These are phyloP conservation scores for Catagonus wagneri DNA, from an alignment of 2,113 vertebrate genomes.

Conservation along the genomic window DNA sequence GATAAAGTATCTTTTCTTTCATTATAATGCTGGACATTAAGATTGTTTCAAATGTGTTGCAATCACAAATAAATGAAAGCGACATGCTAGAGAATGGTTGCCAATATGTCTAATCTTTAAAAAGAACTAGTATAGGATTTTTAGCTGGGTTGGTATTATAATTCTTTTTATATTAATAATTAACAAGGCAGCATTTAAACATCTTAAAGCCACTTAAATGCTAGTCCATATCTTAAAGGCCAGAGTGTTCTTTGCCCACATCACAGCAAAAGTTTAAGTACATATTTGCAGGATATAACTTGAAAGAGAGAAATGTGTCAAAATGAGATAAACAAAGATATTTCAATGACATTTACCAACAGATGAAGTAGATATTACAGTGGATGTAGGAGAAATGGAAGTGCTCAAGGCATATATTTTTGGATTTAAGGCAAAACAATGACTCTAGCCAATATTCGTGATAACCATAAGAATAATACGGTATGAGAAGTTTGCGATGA, in stretches of 20 bases:
- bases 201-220: constrained; percentile 66
- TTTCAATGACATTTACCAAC: constrained; percentile 78
- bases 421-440: constrained; percentile 34
- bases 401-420: not conserved
- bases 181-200: constrained; percentile 32
- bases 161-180: constrained; percentile 59
- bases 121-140: not conserved
- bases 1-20: not conserved
- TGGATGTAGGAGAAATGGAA: constrained; percentile 1
- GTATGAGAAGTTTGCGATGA: not conserved
- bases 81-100: not conserved
- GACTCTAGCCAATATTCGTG: not conserved
- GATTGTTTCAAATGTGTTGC: not conserved
- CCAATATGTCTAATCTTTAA: not conserved
- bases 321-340: constrained; percentile 76
- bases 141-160: not conserved
- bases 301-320: constrained; percentile 74
- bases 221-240: constrained; percentile 69
- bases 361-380: constrained; percentile 40
- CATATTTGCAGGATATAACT: constrained; percentile 65
- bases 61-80: not conserved
- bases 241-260: constrained; percentile 64
- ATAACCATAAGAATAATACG: not conserved
- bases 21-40: not conserved
- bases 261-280: constrained; percentile 66